These are phyloP conservation scores for Vulpes vulpes DNA, from an alignment of 2,113 vertebrate genomes.

Conservation along the genomic window DNA sequence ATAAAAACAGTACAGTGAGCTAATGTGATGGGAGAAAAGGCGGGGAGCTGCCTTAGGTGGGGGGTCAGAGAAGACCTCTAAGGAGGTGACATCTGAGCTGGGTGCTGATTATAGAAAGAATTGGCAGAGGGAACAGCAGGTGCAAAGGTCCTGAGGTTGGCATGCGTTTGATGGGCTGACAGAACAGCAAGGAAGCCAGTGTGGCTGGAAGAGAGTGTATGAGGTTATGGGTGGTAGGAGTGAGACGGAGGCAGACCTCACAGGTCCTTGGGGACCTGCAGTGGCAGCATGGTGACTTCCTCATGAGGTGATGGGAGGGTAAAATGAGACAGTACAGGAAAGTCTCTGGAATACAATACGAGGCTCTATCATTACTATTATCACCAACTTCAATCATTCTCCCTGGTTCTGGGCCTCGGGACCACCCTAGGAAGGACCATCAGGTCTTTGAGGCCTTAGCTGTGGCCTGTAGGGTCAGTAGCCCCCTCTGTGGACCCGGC, in stretches of 20 bases:
- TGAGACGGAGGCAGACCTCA: background rate
- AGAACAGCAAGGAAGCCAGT: too few relatives aligned
- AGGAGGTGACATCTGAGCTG: background rate
- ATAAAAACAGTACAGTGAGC: background rate
- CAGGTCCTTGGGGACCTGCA: background rate
- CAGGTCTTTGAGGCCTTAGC: background rate
- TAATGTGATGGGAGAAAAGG: background rate
- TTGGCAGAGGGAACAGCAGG: background rate
- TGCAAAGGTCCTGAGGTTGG: background rate
- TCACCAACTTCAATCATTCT: background rate
- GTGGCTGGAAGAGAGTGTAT: background rate
- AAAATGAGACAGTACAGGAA: background rate
- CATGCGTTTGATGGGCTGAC: background rate
- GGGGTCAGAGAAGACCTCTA: background rate
- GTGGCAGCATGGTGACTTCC: background rate
- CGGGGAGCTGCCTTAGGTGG: background rate
- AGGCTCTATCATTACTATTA: background rate
- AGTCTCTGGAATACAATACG: background rate
- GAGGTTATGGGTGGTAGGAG: background rate
- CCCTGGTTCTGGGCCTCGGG: background rate
- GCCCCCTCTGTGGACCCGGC: background rate
- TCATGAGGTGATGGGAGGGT: background rate
- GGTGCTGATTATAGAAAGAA: background rate
- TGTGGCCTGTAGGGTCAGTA: background rate
- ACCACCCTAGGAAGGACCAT: background rate